Percentiles rank a stretch among this genome's conserved stretches.
These are phyloP conservation scores for Pterois miles DNA, from an alignment of 2,797 vertebrate species.

Conservation along the genomic window DNA sequence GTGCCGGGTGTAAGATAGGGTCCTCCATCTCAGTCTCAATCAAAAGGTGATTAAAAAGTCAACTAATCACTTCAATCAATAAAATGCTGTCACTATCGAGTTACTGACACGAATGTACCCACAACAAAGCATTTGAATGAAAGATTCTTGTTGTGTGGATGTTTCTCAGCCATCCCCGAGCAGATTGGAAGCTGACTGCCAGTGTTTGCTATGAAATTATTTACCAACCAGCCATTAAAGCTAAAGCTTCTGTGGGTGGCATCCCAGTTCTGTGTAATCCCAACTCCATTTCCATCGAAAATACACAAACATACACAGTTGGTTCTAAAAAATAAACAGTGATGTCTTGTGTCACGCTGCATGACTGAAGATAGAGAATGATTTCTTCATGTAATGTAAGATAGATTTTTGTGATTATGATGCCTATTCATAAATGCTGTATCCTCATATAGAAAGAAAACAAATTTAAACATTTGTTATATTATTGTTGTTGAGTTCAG, in stretches of 20 bases:
- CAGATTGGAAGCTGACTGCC: constrained; percentile 44
- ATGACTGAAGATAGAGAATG: background rate
- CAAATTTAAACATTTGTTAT: no score
- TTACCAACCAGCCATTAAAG: constrained; percentile 28
- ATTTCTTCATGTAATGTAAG: background rate
- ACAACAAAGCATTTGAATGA: background rate
- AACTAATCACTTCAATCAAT: background rate
- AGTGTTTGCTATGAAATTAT: constrained; percentile 43
- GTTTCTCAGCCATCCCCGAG: constrained; percentile 2
- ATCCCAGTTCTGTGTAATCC: background rate
- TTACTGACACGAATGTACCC: background rate
- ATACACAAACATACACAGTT: constrained; percentile 35
- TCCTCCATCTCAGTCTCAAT: no score
- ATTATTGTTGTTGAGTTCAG: background rate
- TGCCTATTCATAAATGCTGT: background rate
- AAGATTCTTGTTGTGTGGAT: background rate
- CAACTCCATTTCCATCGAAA: background rate
- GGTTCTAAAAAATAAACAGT: constrained; percentile 13
- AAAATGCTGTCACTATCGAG: no score
- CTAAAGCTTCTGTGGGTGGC: constrained; percentile 1
- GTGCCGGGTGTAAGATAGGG: no score
- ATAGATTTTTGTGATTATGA: background rate
- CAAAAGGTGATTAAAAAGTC: background rate
- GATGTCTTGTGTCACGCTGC: background rate
- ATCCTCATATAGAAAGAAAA: background rate